Evolutionary conservation across 1,140 invertebrate genomes (phyloP).

Genomic region (Bombus sylvicola): DNA sequence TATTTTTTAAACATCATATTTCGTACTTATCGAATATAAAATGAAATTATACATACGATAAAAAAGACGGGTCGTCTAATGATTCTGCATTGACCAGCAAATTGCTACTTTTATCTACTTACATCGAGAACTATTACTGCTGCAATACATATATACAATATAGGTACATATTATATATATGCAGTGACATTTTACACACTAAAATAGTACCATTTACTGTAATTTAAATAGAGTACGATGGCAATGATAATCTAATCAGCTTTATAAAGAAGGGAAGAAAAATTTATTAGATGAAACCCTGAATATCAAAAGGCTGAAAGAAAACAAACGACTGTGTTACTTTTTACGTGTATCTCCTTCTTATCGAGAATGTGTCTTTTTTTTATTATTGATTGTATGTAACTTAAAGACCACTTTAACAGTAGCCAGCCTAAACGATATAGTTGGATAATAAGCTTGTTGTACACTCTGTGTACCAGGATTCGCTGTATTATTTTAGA

Average conservation of each 20-base stretch:
- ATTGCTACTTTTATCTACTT: slow-evolving; percentile 60
- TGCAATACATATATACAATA: slow-evolving; percentile 54
- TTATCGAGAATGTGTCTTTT: slow-evolving; percentile 38
- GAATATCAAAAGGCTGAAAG: neutral
- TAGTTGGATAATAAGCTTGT: too few species aligned
- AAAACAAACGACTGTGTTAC: slow-evolving; percentile 39
- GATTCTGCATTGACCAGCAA: slow-evolving; percentile 34
- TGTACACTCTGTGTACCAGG: neutral
- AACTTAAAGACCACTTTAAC: slow-evolving; percentile 18
- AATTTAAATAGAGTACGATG: slow-evolving; percentile 57
- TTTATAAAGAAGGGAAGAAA: slow-evolving; percentile 5
- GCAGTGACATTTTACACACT: slow-evolving; percentile 61
- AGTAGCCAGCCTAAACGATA: slow-evolving; percentile 6
- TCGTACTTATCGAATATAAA: slow-evolving; percentile 53
- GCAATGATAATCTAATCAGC: slow-evolving; percentile 47
- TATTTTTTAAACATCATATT: neutral
- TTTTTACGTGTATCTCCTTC: slow-evolving; percentile 38
- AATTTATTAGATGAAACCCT: neutral
- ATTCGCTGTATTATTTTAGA: slow-evolving; percentile 14
- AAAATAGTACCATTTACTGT: slow-evolving; percentile 66
- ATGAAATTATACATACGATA: neutral
- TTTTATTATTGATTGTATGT: slow-evolving; percentile 36
- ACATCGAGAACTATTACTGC: slow-evolving; percentile 58
- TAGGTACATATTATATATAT: slow-evolving; percentile 19
- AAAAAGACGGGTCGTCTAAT: slow-evolving; percentile 34